Evolutionary conservation across 1,140 invertebrate species (phyloP), one percentile per base, ranked within the genome.

Genomic region (Sinonovacula constricta): DNA sequence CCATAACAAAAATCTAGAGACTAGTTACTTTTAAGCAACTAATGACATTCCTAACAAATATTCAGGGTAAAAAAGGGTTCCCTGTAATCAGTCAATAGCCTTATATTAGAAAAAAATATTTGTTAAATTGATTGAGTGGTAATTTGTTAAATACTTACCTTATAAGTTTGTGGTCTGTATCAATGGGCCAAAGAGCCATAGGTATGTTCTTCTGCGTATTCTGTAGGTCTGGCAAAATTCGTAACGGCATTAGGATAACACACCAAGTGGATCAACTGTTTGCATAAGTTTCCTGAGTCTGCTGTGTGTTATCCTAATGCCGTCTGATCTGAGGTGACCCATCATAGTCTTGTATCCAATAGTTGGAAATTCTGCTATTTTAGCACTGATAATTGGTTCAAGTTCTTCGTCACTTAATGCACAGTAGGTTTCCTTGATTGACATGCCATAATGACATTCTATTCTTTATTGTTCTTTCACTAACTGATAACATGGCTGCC

Each of bases 101-200:
- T 60, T 60, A 60, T 60, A 60, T 33, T 60, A 33, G 31, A 33
- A 60, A 60, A 60, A 33, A 60, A 14, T 33, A 30, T 60, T 60
- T 60, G 15, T 31, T 33, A 60, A 18, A 33, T 60, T 60, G 28
- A 60, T 60, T n/a, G 18, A 31, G 57, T 30, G 30, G 31, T 60
- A 3, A 33, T 60, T 33, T 33, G 36, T 60, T 60, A 33, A 30
- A 60, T 60, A 33, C 57, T 33, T 22, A 65, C 39, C 62, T 53
- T 30, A 69, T 69, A 56, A 69, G 66, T 26, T 56, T 69, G 51
- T 69, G 51, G n/a, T 69, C 56, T 34, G 66, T 56, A 36, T 56
- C 66, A 69, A 69, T 69, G 34, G 53, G 66, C 66, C 66, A 56
- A 26, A 69, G 28, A 24, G 49, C 26, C 28, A 54, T 69, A 31